A percentile compares a stretch with the other conserved stretches of the same genome.
These are phyloP conservation scores for Sebastes trivittatus DNA, from an alignment of 2,797 vertebrate species.

Conservation along the genomic window DNA sequence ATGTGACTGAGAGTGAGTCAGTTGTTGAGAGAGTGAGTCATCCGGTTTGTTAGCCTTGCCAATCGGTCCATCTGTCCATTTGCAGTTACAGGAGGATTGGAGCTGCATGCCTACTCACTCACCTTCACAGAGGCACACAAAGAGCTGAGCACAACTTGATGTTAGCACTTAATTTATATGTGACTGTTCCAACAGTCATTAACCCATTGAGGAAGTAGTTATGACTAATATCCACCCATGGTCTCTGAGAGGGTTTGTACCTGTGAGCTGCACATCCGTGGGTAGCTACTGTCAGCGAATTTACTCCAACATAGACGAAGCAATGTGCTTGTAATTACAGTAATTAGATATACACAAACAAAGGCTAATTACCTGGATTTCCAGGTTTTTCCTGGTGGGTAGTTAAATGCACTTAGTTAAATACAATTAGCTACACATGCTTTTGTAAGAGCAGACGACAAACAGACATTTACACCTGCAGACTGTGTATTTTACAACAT, in stretches of 20 bases:
- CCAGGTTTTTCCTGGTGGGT: background rate
- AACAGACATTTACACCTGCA: background rate
- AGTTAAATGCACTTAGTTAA: background rate
- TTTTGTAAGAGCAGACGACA: background rate
- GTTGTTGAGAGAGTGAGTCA: conserved; percentile 33
- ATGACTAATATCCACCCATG: background rate
- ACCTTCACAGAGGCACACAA: conserved; percentile 1
- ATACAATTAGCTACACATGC: background rate
- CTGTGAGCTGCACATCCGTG: background rate
- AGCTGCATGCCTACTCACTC: conserved; percentile 14
- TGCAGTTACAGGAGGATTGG: background rate
- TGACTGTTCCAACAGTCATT: background rate
- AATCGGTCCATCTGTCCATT: conserved; percentile 26
- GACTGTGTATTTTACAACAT: background rate
- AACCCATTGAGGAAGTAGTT: conserved; percentile 6
- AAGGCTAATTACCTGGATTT: conserved; percentile 15
- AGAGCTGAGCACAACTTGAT: background rate
- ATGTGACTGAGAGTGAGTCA: conserved; percentile 18
- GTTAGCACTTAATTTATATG: background rate
- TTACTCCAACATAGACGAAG: background rate
- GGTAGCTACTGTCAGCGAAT: background rate
- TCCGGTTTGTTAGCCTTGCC: background rate
- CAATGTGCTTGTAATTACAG: conserved; percentile 3
- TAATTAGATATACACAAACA: background rate
- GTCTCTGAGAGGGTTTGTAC: background rate